These are phyloP conservation scores for Rotaria socialis DNA, from an alignment of 2,888 invertebrate genomes.

Conservation along the genomic window DNA sequence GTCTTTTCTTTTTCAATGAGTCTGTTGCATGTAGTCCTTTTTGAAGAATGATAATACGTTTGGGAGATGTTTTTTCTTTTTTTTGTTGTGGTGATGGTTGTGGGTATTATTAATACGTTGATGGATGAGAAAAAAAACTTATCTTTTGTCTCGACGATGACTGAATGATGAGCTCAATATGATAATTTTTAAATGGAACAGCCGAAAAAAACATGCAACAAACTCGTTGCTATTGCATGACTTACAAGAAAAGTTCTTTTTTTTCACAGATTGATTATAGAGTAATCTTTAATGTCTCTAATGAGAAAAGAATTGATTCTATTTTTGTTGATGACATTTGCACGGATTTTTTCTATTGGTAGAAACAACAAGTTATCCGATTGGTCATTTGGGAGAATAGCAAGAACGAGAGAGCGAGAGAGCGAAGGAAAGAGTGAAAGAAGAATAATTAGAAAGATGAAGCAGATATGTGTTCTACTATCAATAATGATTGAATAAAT, in stretches of 20 bases:
- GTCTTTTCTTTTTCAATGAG: background rate
- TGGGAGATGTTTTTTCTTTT: background rate
- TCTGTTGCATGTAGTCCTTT: background rate
- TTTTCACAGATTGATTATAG: background rate
- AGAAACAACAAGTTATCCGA: background rate
- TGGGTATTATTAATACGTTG: background rate
- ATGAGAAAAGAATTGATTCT: too few species aligned
- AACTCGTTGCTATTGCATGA: background rate
- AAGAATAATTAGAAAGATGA: background rate
- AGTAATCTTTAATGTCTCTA: background rate
- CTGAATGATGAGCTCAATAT: background rate
- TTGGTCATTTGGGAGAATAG: background rate
- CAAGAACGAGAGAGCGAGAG: background rate
- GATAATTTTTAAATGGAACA: background rate
- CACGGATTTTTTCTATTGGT: background rate
- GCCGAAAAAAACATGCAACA: background rate
- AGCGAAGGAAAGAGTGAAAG: background rate
- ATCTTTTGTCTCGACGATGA: background rate
- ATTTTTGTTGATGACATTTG: background rate
- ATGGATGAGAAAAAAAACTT: conserved; percentile 1
- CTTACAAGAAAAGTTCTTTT: background rate
- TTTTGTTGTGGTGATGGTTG: background rate
- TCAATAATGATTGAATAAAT: background rate
- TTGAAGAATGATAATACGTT: conserved; percentile 4
- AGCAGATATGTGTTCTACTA: background rate